Base-by-base conservation (phyloP, 2,888 invertebrate species). In the Girardia tigrina region DNA sequence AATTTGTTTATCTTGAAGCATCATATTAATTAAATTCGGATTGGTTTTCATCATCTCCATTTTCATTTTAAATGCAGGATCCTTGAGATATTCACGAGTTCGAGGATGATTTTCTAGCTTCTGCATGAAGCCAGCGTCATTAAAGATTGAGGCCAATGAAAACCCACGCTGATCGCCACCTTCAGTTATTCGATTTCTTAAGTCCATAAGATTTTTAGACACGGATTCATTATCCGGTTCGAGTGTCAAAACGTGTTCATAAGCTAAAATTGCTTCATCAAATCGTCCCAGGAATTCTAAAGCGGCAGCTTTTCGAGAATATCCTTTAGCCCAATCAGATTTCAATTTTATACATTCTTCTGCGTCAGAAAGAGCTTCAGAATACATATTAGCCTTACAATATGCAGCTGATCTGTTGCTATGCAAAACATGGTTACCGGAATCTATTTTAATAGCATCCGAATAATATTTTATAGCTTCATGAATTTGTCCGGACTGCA, bases 381-480 rank as follows among this genome's bases (percentile, higher is more conserved):
- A 83, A 81, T 89, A 92, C 78, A 90, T 88, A 27, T 88, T 88
- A 71, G 89, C 88, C 85, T 92, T 92, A 0, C 91, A 90, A 81
- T 90, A 89, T 4, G 93, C 93, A 4, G 93, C 93, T 0, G 93
- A 93, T 75, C 94, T 88, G 85, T 94, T 94, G 80, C 92, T 93
- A 81, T 87, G 93, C 27, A 94, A 86, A 81, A 94, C 91, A 86
- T 92, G 91, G 86, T 93, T 93, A 42, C 86, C 87, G 0, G 86
- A 86, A 82, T 93, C 92, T 77, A 92, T 83, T 16, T 86, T 85
- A 78, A 94, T 91, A 2, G 91, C 94, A 80, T 90, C 88, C 0
- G 90, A 88, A 82, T 94, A 94, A 80, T 85, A 88, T 78, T 88
- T 87, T 74, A 92, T 87, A 0, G 94, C 93, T 79, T 90, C 90